Evolutionary conservation across 2,797 vertebrate genomes (phyloP).

Genomic region (Myotis planiceps): DNA sequence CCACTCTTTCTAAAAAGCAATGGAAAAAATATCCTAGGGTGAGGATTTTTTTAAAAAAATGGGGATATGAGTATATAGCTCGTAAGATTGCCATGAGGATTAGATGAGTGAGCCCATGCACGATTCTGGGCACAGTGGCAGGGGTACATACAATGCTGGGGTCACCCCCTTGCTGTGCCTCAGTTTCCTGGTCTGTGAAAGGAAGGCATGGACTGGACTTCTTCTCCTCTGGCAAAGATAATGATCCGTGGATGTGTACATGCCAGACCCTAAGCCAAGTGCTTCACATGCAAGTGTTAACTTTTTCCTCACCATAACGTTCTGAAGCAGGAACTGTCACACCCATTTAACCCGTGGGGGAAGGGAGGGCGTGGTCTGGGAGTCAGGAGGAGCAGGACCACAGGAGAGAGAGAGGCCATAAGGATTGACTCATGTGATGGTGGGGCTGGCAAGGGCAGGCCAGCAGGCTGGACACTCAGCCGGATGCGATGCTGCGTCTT

Average conservation of each 20-base stretch:
- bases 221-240: neutral
- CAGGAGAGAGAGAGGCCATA: neutral
- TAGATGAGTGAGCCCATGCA: neutral
- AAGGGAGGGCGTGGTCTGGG: neutral
- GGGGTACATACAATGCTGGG: fast-evolving
- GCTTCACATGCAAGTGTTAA: neutral
- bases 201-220: neutral
- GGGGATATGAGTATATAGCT: neutral
- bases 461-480: neutral
- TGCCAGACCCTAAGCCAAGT: neutral
- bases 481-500: fast-evolving
- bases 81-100: neutral
- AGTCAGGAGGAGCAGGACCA: neutral
- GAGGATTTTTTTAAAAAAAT: neutral
- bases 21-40: no score
- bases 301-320: neutral
- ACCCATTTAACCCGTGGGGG: neutral
- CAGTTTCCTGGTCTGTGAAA: constrained; percentile 9
- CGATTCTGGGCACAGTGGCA: neutral
- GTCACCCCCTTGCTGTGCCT: neutral
- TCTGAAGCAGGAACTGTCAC: neutral
- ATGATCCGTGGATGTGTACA: no score
- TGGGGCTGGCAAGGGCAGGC: neutral
- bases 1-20: no score
- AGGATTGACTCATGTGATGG: neutral